Base-by-base conservation (phyloP, 2,113 vertebrate species). In the Grallaria varia region DNA sequence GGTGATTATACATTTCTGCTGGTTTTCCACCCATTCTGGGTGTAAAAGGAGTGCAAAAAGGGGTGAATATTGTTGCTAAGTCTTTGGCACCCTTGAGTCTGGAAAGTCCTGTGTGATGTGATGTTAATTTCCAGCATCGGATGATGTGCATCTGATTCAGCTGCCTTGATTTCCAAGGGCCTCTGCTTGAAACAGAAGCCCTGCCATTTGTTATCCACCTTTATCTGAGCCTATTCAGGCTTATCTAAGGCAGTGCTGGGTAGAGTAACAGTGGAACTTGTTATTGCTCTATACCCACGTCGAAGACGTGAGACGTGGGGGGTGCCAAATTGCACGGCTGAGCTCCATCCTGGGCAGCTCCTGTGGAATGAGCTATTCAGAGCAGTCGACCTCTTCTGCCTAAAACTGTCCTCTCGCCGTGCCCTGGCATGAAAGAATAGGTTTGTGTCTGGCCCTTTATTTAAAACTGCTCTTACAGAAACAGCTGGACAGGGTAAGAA, bases 341-440 rank as follows among this genome's bases (percentile, higher is more conserved):
- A 87, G 68, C 55, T 91, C 92, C 50, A 10, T 94, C 67, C 78
- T 28, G 35, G 67, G 87, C 55, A 83, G 80, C 78, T 92, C 90
- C 88, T 89, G 78, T 67, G 87, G 9, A 71, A 94, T 79, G 80
- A 80, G 92, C 76, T 96, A 96, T 96, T 96, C 83, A 66, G 73
- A 78, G 93, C 37, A 27, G 15, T 30, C 1, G 0, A 30, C 64
- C 60, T 88, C 85, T 78, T 68, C 90, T 55, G 33, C 92, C 92
- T 94, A 96, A 94, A 96, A 96, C 84, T 81, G 90, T 75, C 83
- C 49, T 20, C 6, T 60, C 72, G 93, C 79, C 69, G 6, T 84
- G 90, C 49, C 83, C 52, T 66, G 37, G n/a, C 77, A 74, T 66
- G 53, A 93, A 95, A 93, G 69, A 73, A 50, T 31, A 93, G 52